phyloP scores from a whole-genome alignment of 2,888 invertebrate species.

The Nomada flava region DNA sequence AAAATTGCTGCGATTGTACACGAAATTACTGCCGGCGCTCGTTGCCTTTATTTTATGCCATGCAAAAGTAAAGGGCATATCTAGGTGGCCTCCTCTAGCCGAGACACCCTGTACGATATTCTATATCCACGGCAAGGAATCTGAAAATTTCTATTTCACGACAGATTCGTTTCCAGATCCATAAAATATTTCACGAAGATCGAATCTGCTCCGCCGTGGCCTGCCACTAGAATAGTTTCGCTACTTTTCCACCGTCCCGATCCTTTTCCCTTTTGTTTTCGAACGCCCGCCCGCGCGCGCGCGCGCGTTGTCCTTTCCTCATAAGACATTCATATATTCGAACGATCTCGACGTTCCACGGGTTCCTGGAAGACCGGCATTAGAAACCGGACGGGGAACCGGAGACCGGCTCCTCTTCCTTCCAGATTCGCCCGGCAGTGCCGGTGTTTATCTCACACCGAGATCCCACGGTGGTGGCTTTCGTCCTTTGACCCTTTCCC shows the following conservation, averaged over 20 bases:
- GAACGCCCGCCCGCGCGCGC: not conserved
- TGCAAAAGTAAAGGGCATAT: no score
- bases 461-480: conserved; percentile 79
- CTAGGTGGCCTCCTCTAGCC: no score
- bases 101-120: no score
- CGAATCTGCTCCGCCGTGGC: conserved; percentile 19
- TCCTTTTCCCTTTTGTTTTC: conserved; percentile 59
- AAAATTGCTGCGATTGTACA: no score
- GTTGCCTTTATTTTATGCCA: no score
- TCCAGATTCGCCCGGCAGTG: conserved; percentile 57
- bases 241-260: conserved; percentile 55
- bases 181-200: conserved; percentile 42
- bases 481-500: conserved; percentile 77
- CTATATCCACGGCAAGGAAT: no score
- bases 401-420: conserved; percentile 60
- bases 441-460: conserved; percentile 73
- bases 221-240: conserved; percentile 1
- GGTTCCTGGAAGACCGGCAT: conserved; percentile 73
- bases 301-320: conserved; percentile 63
- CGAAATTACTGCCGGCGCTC: no score
- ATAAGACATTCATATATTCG: conserved; percentile 78
- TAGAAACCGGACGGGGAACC: conserved; percentile 73
- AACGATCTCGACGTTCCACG: conserved; percentile 71
- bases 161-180: not conserved
- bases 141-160: not conserved